Evolutionary conservation across 2,888 invertebrate genomes (phyloP).

Genomic region (Leptarthrus brevirostris): DNA sequence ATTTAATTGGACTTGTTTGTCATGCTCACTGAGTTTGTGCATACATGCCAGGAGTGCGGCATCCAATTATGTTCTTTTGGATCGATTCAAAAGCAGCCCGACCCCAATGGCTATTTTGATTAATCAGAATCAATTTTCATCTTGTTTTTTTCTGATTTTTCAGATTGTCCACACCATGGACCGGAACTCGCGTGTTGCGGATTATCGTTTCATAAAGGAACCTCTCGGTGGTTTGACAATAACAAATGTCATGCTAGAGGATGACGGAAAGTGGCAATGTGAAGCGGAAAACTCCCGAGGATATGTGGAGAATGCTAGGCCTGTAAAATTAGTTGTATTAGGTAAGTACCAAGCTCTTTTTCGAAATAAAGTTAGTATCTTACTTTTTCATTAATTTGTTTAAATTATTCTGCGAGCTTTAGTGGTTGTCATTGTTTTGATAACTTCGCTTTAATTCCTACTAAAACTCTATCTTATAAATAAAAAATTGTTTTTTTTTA

Average conservation of each 20-base stretch:
- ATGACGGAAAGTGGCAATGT: constrained; percentile 81
- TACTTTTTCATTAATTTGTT: no score
- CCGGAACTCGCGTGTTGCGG: constrained; percentile 59
- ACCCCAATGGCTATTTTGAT: constrained; percentile 7
- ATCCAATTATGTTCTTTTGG: constrained; percentile 5
- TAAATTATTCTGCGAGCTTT: no score
- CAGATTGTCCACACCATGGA: constrained; percentile 46
- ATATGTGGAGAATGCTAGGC: constrained; percentile 73
- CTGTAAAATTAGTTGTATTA: constrained; percentile 74
- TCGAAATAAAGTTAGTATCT: no score
- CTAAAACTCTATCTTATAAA: no score
- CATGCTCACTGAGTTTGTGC: neutral
- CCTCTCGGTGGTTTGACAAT: constrained; percentile 66
- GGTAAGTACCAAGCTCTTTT: no score
- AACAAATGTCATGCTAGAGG: constrained; percentile 70
- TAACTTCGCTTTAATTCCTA: no score
- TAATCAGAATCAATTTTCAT: constrained; percentile 1
- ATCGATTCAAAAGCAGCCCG: constrained; percentile 1
- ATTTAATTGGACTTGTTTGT: neutral
- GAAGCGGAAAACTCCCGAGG: constrained; percentile 74
- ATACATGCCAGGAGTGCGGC: constrained; percentile 4
- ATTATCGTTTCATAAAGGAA: constrained; percentile 67
- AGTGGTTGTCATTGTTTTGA: no score
- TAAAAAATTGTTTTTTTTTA: no score
- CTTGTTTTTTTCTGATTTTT: neutral